These are phyloP conservation scores for Strigamia crassipes DNA, from an alignment of 2,888 invertebrate species.

Conservation along the genomic window DNA sequence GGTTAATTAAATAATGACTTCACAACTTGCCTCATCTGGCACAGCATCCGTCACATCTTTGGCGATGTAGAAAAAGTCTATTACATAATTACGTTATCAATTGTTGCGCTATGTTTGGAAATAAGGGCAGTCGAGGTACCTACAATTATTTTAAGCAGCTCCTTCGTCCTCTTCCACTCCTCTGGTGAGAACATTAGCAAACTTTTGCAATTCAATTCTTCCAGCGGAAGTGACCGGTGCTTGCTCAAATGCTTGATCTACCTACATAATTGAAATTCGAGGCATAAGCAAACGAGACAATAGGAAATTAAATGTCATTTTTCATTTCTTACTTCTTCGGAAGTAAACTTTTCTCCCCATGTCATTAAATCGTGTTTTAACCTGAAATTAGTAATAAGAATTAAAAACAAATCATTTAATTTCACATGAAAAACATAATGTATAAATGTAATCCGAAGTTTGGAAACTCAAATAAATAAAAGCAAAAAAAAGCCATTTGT, in stretches of 20 bases:
- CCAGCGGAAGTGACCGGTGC: slow-evolving; percentile 73
- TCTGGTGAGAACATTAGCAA: slow-evolving; percentile 49
- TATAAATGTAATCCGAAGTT: no score
- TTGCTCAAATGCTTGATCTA: slow-evolving; percentile 87
- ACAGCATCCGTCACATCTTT: no score
- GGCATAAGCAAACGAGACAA: no score
- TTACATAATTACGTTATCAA: no score
- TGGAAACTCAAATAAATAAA: no score
- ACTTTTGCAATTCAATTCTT: slow-evolving; percentile 63
- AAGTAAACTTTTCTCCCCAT: slow-evolving; percentile 90
- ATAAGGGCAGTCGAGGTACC: no score
- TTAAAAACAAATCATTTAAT: neutral
- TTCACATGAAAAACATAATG: neutral
- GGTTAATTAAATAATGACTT: no score
- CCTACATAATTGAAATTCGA: slow-evolving; percentile 35
- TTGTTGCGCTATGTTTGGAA: no score
- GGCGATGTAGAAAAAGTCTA: no score
- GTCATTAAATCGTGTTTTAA: slow-evolving; percentile 88
- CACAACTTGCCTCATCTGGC: no score
- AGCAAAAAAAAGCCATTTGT: no score
- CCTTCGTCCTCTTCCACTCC: slow-evolving; percentile 49
- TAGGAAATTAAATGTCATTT: neutral
- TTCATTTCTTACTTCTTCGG: slow-evolving; percentile 71
- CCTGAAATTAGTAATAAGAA: slow-evolving; percentile 58
- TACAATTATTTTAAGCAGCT: neutral